Base-by-base conservation (phyloP, 2,113 vertebrate species). In the Herpailurus yagouaroundi region DNA sequence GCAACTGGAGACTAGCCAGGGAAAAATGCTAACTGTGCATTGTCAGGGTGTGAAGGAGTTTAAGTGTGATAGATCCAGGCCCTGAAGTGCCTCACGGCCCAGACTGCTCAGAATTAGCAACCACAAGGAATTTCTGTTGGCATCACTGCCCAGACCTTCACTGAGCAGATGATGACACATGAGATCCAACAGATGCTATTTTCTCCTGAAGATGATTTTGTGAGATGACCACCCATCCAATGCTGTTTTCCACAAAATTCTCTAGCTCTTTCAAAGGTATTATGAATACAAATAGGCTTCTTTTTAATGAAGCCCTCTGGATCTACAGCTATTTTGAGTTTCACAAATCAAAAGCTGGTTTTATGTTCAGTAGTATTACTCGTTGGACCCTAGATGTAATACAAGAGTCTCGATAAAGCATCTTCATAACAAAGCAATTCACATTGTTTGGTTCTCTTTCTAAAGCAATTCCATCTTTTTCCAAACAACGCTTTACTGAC, bases 391-490 rank as follows among this genome's bases (percentile, higher is more conserved):
- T 31, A n/a, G 27, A 92, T 27, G 5, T 33, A 95, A 55, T 23
- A 0, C 38, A 0, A 3, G 21, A 33, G 36, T 29, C 66, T 94
- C 66, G 2, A 5, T 31, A 38, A 29, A 63, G 60, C 36, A 77
- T 94, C 63, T 68, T 57, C 60, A n/a, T 60, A 64, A 90, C 95
- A 89, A 69, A 93, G 50, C 5, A 7, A 91, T 89, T 76, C 92
- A 60, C 66, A 83, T 38, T 36, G 60, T 60, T n/a, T 33, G 63
- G 64, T 41, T 95, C 69, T 87, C 84, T 36, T 93, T 89, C 89
- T 69, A 97, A 97, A 96, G 93, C 96, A 92, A 95, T 66, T 33
- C 68, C 84, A 97, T 87, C 92, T 96, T 97, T 97, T 98, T 96
- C 95, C 81, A 97, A 96, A 96, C 10, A 73, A 91, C 82, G 55